These are phyloP conservation scores for Tiliqua scincoides DNA, from an alignment of 2,113 vertebrate genomes.

Conservation along the genomic window DNA sequence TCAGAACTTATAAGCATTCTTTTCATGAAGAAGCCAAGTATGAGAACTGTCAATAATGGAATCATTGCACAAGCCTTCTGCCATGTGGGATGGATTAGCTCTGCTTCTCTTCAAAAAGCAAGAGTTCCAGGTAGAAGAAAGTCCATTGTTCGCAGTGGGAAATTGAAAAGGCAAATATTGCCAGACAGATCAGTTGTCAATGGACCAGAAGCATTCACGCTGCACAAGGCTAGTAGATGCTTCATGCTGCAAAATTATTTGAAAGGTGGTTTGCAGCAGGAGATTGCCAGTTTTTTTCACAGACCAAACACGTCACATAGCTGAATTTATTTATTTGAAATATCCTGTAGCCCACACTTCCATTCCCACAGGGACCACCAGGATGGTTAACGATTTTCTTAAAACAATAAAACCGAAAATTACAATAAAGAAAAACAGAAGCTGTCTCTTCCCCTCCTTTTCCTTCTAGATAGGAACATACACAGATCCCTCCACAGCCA, in stretches of 20 bases:
- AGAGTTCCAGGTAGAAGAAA: neutral
- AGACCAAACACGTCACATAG: neutral
- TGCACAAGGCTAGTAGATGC: neutral
- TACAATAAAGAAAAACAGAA: too few species aligned
- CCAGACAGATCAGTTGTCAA: neutral
- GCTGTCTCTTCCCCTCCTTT: too few species aligned
- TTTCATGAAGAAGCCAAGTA: neutral
- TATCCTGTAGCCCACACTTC: too few species aligned
- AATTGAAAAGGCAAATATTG: neutral
- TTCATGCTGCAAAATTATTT: neutral
- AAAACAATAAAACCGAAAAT: too few species aligned
- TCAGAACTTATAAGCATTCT: neutral
- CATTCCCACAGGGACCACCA: too few species aligned
- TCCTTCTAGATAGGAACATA: too few species aligned
- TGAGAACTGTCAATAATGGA: accelerated
- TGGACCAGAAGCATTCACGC: too few species aligned
- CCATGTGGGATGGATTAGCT: neutral
- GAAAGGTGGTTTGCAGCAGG: neutral
- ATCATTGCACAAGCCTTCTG: accelerated
- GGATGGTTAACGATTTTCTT: too few species aligned
- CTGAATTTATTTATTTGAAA: too few species aligned
- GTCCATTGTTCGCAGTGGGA: neutral
- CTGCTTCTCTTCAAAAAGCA: neutral
- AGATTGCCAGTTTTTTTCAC: neutral
- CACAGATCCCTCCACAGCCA: conserved; percentile 7